These are phyloP conservation scores for Polietes domitor DNA, from an alignment of 2,888 invertebrate species.

Conservation along the genomic window DNA sequence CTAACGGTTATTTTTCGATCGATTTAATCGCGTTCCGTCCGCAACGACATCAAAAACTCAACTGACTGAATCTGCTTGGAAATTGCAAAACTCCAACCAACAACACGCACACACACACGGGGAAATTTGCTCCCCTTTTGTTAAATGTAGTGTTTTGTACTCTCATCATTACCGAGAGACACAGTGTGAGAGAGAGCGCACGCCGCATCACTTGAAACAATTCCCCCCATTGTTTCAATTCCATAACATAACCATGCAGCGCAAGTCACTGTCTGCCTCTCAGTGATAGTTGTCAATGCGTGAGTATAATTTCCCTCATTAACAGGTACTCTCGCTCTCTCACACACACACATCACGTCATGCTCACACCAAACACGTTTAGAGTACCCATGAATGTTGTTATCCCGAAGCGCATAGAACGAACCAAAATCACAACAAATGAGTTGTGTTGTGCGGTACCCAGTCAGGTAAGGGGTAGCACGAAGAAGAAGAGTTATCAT, in stretches of 20 bases:
- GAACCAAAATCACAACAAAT: constrained; percentile 24
- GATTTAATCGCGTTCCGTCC: constrained; percentile 44
- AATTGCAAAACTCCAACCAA: constrained; percentile 61
- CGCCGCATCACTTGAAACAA: neutral
- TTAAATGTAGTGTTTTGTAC: neutral
- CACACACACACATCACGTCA: no score
- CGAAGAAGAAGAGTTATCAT: neutral
- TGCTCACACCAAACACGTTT: constrained; percentile 42
- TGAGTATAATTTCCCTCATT: constrained; percentile 50
- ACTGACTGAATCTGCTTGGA: constrained; percentile 44
- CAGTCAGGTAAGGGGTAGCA: no score
- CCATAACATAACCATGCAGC: constrained; percentile 10
- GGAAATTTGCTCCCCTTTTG: constrained; percentile 66
- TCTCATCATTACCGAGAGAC: neutral
- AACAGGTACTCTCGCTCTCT: constrained; percentile 45
- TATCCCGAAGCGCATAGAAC: neutral
- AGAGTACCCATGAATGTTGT: constrained; percentile 17
- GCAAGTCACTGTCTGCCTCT: constrained; percentile 11
- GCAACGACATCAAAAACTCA: constrained; percentile 64
- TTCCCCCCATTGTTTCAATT: constrained; percentile 53
- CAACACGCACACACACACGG: no score
- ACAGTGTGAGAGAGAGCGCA: neutral
- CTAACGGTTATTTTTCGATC: constrained; percentile 42
- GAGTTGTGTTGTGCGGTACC: neutral
- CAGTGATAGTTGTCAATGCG: neutral